Evolutionary conservation across 2,797 vertebrate species (phyloP), one percentile per base, ranked within the genome.

Genomic region (Eulemur coronatus): DNA sequence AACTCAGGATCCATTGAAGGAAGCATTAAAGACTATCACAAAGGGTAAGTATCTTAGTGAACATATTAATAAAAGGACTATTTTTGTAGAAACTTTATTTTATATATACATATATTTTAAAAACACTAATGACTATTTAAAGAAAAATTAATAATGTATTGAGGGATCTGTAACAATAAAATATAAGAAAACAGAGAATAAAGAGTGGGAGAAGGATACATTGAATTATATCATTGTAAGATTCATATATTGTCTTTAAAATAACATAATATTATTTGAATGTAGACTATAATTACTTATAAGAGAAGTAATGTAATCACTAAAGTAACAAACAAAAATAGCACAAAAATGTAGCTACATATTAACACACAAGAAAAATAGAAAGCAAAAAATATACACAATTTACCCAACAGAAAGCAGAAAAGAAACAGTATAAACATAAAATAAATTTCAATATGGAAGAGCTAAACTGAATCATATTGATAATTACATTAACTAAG

Each of bases 161-260:
- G 1, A 61, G 15, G 15, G 6, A 38, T 43, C 50, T 75, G 28
- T 57, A 63, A 35, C 14, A 93, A 9, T 3, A 72, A 87, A 73
- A 63, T 59, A 55, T 26, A 92, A 38, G 41, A 69, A 75, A 87
- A 52, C 3, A 78, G 59, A 94, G 14, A 87, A 69, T 10, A 78
- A 75, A 92, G 18, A 2, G 1, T 78, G 3, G 46, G 22, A 18
- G 1, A 91, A 88, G 65, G 17, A 5, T 84, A 30, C 43, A 50
- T 75, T 91, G 28, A 88, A 86, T 43, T 81, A 5, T 2, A 63
- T 30, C 75, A 33, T n/a, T 79, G 13, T 73, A 92, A 89, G 28
- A 94, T 69, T 92, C n/a, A 59, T 73, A 52, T 4, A 92, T 24
- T 82, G 9, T 80, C 86, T 86, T 65, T 14, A 75, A 94, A 93